A percentile compares a stretch with the other conserved stretches of the same genome.
Conservation (phyloP, 92 coral and sea anemone species). For the Montipora capitata region DNA sequence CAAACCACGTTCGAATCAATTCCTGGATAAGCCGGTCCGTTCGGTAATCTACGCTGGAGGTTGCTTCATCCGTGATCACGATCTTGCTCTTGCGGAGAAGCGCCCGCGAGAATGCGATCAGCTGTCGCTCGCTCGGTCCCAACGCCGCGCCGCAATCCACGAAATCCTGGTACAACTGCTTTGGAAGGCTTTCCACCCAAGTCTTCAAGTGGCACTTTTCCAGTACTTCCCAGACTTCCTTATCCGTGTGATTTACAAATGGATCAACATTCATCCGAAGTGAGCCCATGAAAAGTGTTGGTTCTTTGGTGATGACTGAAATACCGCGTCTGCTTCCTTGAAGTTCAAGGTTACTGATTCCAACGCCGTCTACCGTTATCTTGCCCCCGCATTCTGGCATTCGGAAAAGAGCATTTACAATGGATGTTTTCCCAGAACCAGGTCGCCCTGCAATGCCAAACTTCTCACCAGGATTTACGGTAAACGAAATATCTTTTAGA, state of each 20-base stretch:
- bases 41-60: constrained; percentile 88
- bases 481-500: constrained; percentile 74
- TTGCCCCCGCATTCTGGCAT: constrained; percentile 87
- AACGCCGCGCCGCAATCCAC: constrained; percentile 73
- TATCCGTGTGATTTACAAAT: constrained; percentile 75
- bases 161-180: constrained; percentile 88
- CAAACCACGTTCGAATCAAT: constrained; percentile 81
- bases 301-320: constrained; percentile 82
- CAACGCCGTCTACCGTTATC: constrained; percentile 81
- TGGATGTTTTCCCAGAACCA: constrained; percentile 87
- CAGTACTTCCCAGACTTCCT: constrained; percentile 84
- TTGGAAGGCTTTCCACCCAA: constrained; percentile 87
- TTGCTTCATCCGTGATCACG: constrained; percentile 86
- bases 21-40: constrained; percentile 93
- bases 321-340: constrained; percentile 88
- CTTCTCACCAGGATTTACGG: constrained; percentile 84
- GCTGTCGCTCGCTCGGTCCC: constrained; percentile 80
- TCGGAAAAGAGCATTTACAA: constrained; percentile 84
- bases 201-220: constrained; percentile 82
- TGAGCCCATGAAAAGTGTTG: constrained; percentile 79
- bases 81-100: constrained; percentile 78
- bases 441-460: constrained; percentile 92
- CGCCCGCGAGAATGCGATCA: constrained; percentile 84
- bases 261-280: constrained; percentile 90
- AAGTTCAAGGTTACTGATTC: constrained; percentile 73